A percentile compares a stretch with the other conserved stretches of the same genome.
Conservation (phyloP, 2,113 vertebrate species). For the Sporophila hypoxantha region DNA sequence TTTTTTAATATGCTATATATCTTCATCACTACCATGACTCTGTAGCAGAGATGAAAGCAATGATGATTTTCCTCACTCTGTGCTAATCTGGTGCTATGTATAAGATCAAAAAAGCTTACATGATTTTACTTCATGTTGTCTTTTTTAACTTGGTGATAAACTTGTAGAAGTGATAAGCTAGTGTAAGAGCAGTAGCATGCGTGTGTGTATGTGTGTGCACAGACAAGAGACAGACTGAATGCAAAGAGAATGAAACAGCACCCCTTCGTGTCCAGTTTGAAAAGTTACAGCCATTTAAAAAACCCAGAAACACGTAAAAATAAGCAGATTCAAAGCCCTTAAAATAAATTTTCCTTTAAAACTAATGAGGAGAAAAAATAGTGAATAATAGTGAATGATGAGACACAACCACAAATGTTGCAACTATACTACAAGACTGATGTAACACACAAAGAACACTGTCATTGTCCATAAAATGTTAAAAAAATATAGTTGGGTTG, state of each 20-base stretch:
- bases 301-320: neutral
- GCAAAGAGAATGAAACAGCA: slow-evolving; percentile 20
- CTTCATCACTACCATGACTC: neutral
- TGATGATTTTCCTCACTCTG: slow-evolving; percentile 18
- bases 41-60: slow-evolving; percentile 5
- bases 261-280: neutral
- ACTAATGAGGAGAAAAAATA: neutral
- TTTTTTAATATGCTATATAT: neutral
- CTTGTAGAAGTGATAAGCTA: neutral
- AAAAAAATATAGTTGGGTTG: neutral
- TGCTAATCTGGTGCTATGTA: slow-evolving; percentile 16
- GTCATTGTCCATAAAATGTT: neutral
- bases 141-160: neutral
- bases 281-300: neutral
- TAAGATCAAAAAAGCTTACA: slow-evolving; percentile 23
- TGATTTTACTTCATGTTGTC: slow-evolving; percentile 8
- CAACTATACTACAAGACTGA: neutral
- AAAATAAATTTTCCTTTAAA: neutral
- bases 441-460: neutral
- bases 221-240: rapidly evolving
- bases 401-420: neutral
- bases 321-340: neutral
- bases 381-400: neutral
- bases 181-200: neutral
- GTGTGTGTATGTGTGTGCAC: rapidly evolving